Conservation (phyloP, 2,888 invertebrate species). For the Seira ritae region DNA sequence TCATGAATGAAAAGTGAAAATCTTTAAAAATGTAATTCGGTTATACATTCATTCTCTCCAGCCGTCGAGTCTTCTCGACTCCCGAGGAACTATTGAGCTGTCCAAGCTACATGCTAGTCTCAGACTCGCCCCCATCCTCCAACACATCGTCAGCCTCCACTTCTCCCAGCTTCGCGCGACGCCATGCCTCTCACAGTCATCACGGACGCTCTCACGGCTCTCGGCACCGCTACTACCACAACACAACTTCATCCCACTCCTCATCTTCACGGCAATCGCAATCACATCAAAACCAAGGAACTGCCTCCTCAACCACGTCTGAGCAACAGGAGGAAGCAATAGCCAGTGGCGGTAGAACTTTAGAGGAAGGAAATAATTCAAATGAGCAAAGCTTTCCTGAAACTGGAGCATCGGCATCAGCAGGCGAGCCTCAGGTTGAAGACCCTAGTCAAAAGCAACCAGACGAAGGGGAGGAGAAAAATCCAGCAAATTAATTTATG, state of each 20-base stretch:
- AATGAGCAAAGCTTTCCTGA: not conserved
- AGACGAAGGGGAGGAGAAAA: too few species aligned
- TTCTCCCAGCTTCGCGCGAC: conserved; percentile 66
- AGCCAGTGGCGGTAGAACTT: too few species aligned
- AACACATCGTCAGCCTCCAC: conserved; percentile 71
- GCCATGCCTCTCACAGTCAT: conserved; percentile 38
- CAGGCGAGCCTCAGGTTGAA: too few species aligned
- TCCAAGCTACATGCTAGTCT: conserved; percentile 72
- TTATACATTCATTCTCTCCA: conserved; percentile 27
- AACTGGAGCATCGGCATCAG: not conserved
- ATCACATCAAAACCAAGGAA: not conserved
- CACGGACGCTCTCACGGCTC: conserved; percentile 52
- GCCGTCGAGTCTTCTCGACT: conserved; percentile 70
- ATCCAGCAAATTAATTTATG: too few species aligned
- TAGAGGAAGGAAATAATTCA: too few species aligned
- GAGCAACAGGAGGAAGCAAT: too few species aligned
- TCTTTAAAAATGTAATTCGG: too few species aligned
- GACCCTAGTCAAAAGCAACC: too few species aligned
- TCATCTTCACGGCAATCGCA: not conserved
- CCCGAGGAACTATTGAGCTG: conserved; percentile 70
- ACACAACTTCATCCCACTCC: not conserved
- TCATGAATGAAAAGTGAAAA: too few species aligned
- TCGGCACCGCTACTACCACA: conserved; percentile 28
- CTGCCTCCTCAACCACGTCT: too few species aligned
- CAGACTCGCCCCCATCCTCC: conserved; percentile 68